Conservation (phyloP, 2,888 invertebrate genomes). For the Anaspis maculata region DNA sequence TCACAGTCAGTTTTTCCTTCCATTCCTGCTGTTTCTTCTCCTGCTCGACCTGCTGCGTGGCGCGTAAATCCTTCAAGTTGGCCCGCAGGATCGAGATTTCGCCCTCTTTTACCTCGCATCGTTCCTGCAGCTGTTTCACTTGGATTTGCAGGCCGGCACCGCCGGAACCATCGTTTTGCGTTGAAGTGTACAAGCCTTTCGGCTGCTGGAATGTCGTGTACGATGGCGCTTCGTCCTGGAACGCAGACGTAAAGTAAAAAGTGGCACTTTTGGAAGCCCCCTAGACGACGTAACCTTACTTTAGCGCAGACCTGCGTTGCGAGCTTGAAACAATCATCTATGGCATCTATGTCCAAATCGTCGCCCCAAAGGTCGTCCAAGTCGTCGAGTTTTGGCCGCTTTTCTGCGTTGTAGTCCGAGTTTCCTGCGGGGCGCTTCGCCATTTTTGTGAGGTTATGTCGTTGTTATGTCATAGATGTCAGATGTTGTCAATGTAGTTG, state of each 20-base stretch:
- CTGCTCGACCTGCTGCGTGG: slow-evolving; percentile 41
- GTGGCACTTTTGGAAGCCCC: too few species aligned
- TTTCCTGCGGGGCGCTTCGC: too few species aligned
- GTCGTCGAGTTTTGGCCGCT: too few species aligned
- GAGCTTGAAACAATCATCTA: slow-evolving; percentile 31
- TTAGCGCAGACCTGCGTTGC: slow-evolving; percentile 30
- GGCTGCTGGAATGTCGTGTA: slow-evolving; percentile 15
- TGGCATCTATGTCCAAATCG: slow-evolving; percentile 29
- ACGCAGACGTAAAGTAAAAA: too few species aligned
- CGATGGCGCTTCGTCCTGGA: too few species aligned
- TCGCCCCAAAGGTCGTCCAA: slow-evolving; percentile 31
- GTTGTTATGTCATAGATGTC: too few species aligned
- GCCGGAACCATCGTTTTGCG: slow-evolving; percentile 19
- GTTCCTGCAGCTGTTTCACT: slow-evolving; percentile 34
- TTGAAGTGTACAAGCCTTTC: slow-evolving; percentile 15
- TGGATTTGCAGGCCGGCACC: slow-evolving; percentile 22
- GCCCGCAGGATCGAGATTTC: slow-evolving; percentile 50
- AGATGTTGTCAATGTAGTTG: too few species aligned
- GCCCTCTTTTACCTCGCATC: slow-evolving; percentile 50
- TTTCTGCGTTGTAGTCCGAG: too few species aligned
- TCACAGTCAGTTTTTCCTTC: slow-evolving; percentile 42
- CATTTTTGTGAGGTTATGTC: too few species aligned
- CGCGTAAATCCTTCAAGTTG: slow-evolving; percentile 46
- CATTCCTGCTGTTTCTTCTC: slow-evolving; percentile 44
- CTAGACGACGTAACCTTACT: slow-evolving; percentile 20